These are phyloP conservation scores for Catajapyx aquilonaris DNA, from an alignment of 1,140 invertebrate genomes.

Conservation along the genomic window DNA sequence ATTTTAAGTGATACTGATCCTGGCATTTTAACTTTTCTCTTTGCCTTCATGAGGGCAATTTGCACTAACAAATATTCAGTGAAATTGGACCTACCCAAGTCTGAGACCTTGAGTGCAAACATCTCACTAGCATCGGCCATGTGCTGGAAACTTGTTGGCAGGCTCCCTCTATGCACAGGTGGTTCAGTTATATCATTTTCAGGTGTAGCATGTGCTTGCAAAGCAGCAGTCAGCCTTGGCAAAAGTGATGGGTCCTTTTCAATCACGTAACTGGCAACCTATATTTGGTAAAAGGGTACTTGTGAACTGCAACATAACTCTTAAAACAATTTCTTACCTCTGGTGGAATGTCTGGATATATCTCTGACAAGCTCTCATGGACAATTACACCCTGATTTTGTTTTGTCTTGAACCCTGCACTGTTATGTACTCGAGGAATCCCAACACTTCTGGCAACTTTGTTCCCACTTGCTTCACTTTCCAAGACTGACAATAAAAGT, in stretches of 20 bases:
- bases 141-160: not conserved
- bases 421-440: no score
- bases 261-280: not conserved
- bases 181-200: not conserved
- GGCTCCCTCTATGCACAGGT: not conserved
- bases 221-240: not conserved
- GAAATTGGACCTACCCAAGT: not conserved
- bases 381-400: no score
- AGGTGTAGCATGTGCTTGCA: not conserved
- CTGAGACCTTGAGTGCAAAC: not conserved
- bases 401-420: no score
- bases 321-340: not conserved
- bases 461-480: no score
- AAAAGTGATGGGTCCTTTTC: not conserved
- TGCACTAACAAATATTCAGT: not conserved
- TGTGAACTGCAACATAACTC: not conserved
- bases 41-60: no score
- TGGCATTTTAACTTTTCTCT: no score
- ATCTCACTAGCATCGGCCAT: not conserved
- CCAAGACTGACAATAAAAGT: no score
- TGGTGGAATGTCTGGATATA: constrained; percentile 7
- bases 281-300: not conserved
- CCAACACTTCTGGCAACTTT: no score
- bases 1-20: no score
- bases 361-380: no score